These are phyloP conservation scores for Calliopum simillimum DNA, from an alignment of 2,888 invertebrate species.

Conservation along the genomic window DNA sequence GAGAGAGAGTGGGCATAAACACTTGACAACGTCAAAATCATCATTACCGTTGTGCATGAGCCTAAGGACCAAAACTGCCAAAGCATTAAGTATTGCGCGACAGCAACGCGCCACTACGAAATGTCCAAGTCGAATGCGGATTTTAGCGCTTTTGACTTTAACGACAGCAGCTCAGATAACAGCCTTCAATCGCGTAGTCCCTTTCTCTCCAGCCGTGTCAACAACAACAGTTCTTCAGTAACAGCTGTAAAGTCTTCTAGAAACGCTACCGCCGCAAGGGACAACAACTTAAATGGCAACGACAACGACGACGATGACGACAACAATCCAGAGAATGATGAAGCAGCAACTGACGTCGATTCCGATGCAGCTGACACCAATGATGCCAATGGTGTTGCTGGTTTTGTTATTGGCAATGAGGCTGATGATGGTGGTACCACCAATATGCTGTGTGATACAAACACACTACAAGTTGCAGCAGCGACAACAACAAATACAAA, in stretches of 20 bases:
- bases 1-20: neutral
- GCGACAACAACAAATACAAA: slow-evolving; percentile 39
- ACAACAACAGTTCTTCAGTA: slow-evolving; percentile 46
- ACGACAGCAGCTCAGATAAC: slow-evolving; percentile 65
- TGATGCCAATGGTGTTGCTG: neutral
- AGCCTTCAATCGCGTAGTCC: slow-evolving; percentile 62
- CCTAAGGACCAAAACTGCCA: neutral
- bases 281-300: slow-evolving; percentile 39
- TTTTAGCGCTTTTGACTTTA: slow-evolving; percentile 67
- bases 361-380: neutral
- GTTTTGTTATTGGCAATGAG: slow-evolving; percentile 20
- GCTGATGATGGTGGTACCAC: slow-evolving; percentile 46
- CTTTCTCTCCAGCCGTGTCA: slow-evolving; percentile 60
- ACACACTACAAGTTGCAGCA: slow-evolving; percentile 19
- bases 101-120: slow-evolving; percentile 39
- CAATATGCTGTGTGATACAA: neutral
- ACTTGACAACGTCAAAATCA: too few relatives aligned
- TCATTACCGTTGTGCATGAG: too few relatives aligned
- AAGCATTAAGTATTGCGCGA: neutral
- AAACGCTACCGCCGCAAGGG: slow-evolving; percentile 41
- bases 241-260: slow-evolving; percentile 35
- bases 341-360: slow-evolving; percentile 22
- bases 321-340: slow-evolving; percentile 40
- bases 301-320: slow-evolving; percentile 43
- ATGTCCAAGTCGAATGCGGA: slow-evolving; percentile 61